These are phyloP conservation scores for Tolypeutes matacus DNA, from an alignment of 2,797 vertebrate species.

Conservation along the genomic window DNA sequence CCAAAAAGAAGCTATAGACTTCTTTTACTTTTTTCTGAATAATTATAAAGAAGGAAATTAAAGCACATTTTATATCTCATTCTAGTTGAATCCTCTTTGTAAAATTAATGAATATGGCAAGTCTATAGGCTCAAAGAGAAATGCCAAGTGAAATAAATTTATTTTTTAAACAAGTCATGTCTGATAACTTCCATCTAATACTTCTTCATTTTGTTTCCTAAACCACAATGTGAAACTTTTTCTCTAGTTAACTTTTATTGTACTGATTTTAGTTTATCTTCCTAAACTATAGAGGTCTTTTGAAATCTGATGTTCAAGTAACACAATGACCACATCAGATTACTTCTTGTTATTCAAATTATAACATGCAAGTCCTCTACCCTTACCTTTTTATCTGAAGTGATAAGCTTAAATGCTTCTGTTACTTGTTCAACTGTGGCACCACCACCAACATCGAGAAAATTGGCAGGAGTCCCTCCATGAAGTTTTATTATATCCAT, in stretches of 20 bases:
- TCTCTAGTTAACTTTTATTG: neutral
- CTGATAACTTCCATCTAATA: conserved; percentile 4
- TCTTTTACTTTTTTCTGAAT: neutral
- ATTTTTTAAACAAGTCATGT: conserved; percentile 11
- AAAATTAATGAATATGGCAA: conserved; percentile 52
- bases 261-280: neutral
- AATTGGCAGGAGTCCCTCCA: conserved; percentile 98
- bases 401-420: conserved; percentile 99
- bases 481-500: conserved; percentile 99
- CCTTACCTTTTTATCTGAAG: conserved; percentile 97
- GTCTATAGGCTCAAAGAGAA: neutral
- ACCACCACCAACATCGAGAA: conserved; percentile 98
- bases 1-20: conserved; percentile 5
- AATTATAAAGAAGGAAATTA: neutral
- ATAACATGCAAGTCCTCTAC: neutral
- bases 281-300: conserved; percentile 2
- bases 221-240: neutral
- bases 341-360: conserved; percentile 39
- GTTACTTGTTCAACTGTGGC: conserved; percentile 98
- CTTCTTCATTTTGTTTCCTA: neutral
- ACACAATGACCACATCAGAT: neutral
- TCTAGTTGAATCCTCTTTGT: conserved; percentile 9
- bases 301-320: conserved; percentile 17
- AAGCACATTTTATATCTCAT: neutral
- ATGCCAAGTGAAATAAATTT: neutral